Base-by-base conservation (phyloP, 2,888 invertebrate genomes). In the Pseudoips prasinana region DNA sequence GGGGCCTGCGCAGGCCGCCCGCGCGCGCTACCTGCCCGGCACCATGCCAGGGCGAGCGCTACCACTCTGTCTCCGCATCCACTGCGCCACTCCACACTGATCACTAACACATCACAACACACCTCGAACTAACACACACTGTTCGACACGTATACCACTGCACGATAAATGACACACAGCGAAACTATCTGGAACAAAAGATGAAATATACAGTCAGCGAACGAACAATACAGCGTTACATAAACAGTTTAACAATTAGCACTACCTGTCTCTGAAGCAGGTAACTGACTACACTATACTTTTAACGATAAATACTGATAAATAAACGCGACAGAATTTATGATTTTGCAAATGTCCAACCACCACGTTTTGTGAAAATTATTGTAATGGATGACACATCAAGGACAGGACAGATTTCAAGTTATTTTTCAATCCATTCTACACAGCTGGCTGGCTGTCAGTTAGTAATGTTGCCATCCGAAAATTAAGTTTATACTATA, bases 21-120 rank as follows among this genome's bases (percentile, higher is more conserved):
- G 86, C 85, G 87, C 87, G 83, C 85, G 87, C 89, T 88, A 87
- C 87, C 87, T 87, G 81, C 83, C 87, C 79, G 86, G 88, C 80
- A 86, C 87, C 88, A 88, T 88, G 85, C 87, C 87, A 82, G 79
- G 81, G 80, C 75, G 70, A 76, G 78, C 76, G 76, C 77, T 76
- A 75, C 54, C 58, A 74, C 76, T 65, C 75, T 68, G 73, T 64
- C 67, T 74, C 67, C 55, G 72, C 86, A 85, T 84, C 63, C 86
- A 83, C 83, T 64, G 63, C 62, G 59, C 58, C 58, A 46, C 52
- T 36, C 39, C 39, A 43, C 61, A 60, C 58, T 40, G 41, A 49
- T 58, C 66, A 69, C 66, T 58, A 63, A 59, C 58, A 66, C 71
- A 69, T 64, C 59, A 67, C 63, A 59, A 60, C 67, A 61, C 62